A percentile compares a stretch with the other conserved stretches of the same genome.
phyloP scores from a whole-genome alignment of 2,113 vertebrate genomes.

The Gallinago paraguaiae region DNA sequence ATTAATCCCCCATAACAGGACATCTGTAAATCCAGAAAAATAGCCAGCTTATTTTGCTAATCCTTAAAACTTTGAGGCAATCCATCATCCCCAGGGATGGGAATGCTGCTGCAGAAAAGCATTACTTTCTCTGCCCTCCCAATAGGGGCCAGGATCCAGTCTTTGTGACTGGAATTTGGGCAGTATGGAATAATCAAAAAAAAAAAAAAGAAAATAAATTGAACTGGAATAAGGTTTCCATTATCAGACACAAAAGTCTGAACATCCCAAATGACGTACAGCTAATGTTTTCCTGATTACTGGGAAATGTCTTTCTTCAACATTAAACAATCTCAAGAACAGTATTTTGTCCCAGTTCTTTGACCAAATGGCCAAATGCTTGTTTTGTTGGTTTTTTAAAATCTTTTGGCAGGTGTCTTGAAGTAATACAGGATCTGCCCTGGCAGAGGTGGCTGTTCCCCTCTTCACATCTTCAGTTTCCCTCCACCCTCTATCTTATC shows the following conservation, averaged over 20 bases:
- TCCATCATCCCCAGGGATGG: neutral
- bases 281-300: neutral
- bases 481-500: neutral
- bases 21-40: no score
- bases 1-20: no score
- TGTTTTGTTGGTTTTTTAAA: neutral
- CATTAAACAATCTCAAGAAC: neutral
- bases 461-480: neutral
- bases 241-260: slow-evolving; percentile 71
- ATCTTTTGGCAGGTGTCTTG: neutral
- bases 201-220: slow-evolving; percentile 59
- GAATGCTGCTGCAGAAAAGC: neutral
- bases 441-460: neutral
- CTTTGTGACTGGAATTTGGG: slow-evolving; percentile 69
- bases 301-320: neutral
- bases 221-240: slow-evolving; percentile 58
- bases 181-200: slow-evolving; percentile 71
- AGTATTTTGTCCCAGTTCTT: neutral
- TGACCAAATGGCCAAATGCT: neutral
- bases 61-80: neutral
- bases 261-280: slow-evolving; percentile 13
- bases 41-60: neutral
- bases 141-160: slow-evolving; percentile 21
- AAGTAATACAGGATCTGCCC: neutral
- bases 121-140: neutral